These are phyloP conservation scores for Drosophila monieri DNA, from an alignment of 2,888 invertebrate species.

Conservation along the genomic window DNA sequence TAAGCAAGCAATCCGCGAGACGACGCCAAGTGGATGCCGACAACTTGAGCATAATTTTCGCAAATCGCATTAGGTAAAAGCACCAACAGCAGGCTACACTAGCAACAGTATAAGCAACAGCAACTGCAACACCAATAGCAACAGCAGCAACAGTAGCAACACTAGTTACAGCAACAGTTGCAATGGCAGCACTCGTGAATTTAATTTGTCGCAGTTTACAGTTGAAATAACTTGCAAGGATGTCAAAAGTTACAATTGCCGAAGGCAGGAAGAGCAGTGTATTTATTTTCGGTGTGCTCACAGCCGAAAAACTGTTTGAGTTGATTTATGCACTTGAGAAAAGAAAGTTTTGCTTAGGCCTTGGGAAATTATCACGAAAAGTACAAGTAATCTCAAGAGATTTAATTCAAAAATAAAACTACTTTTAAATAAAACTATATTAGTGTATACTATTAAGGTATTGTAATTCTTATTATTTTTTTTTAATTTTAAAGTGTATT, in stretches of 20 bases:
- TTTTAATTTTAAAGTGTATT: constrained; percentile 6
- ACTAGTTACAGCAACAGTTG: constrained; percentile 39
- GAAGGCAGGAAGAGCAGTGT: constrained; percentile 25
- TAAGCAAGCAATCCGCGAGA: constrained; percentile 62
- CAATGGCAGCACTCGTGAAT: constrained; percentile 59
- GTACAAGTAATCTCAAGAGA: background rate
- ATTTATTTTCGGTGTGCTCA: constrained; percentile 30
- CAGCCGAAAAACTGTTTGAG: constrained; percentile 1
- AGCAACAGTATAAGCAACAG: constrained; percentile 33
- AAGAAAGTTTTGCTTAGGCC: background rate
- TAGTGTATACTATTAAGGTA: background rate
- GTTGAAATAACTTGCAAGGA: constrained; percentile 70
- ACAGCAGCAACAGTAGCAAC: constrained; percentile 40
- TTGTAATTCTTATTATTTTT: background rate
- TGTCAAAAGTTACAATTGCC: constrained; percentile 50
- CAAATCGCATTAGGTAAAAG: constrained; percentile 68
- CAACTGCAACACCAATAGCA: constrained; percentile 7
- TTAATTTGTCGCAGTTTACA: constrained; percentile 73
- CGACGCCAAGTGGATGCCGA: constrained; percentile 34
- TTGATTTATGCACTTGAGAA: constrained; percentile 2
- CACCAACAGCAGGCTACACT: constrained; percentile 38
- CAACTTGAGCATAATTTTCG: constrained; percentile 64
- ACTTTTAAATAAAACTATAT: too few relatives aligned
- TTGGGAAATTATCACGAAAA: background rate
- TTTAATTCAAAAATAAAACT: background rate